Percentiles rank a stretch among this genome's conserved stretches.
phyloP scores from a whole-genome alignment of 2,888 invertebrate genomes.

The Lymantria monacha region DNA sequence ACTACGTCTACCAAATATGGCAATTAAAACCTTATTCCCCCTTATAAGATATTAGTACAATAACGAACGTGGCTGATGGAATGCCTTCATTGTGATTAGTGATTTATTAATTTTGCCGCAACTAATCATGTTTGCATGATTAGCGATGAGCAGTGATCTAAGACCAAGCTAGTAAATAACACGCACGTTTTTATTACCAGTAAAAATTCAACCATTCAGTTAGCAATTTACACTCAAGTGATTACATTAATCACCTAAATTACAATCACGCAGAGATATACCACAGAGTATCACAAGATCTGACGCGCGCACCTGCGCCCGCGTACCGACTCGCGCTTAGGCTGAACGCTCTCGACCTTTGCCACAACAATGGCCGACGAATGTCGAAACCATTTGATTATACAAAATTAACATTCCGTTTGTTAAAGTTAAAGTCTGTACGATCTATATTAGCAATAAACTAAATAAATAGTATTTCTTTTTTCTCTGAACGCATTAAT shows the following conservation, averaged over 20 bases:
- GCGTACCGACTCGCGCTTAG: constrained; percentile 1
- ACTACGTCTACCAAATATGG: too few species aligned
- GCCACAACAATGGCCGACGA: constrained; percentile 21
- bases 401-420: constrained; percentile 7
- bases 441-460: background rate
- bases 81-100: too few species aligned
- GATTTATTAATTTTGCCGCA: too few species aligned
- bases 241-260: constrained; percentile 1
- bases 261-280: constrained; percentile 11
- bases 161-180: too few species aligned
- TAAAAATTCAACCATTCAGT: background rate
- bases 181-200: too few species aligned
- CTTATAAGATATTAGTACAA: too few species aligned
- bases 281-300: constrained; percentile 18
- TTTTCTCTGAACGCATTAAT: too few species aligned
- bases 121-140: too few species aligned
- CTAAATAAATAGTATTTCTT: too few species aligned
- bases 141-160: too few species aligned
- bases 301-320: constrained; percentile 15
- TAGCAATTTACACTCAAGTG: background rate
- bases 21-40: too few species aligned
- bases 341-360: constrained; percentile 26
- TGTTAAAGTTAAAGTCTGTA: constrained; percentile 6
- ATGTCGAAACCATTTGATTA: constrained; percentile 10
- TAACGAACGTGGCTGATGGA: too few species aligned